A percentile compares a stretch with the other conserved stretches of the same genome.
Evolutionary conservation across 2,888 invertebrate genomes (phyloP).

Genomic region (Drosophila limbata): DNA sequence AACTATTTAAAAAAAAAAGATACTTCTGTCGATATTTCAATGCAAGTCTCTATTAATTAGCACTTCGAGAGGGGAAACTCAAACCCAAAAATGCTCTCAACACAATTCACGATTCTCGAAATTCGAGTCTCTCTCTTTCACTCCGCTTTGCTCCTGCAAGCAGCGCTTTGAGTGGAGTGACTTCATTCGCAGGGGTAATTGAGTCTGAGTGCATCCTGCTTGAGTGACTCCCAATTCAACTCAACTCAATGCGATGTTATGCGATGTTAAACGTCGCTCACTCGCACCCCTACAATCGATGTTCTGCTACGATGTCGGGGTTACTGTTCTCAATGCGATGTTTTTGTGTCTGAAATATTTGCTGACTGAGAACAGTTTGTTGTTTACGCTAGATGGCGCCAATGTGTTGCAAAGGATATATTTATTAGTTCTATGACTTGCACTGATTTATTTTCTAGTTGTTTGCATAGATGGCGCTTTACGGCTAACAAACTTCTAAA

Average conservation of each 20-base stretch:
- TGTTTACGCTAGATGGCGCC: constrained; percentile 50
- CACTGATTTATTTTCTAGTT: constrained; percentile 19
- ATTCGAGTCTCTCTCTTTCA: constrained; percentile 14
- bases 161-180: constrained; percentile 35
- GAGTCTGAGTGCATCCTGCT: constrained; percentile 46
- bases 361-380: constrained; percentile 47
- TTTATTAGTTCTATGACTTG: constrained; percentile 21
- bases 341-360: constrained; percentile 20
- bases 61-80: constrained; percentile 34
- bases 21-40: constrained; percentile 30
- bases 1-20: constrained; percentile 19
- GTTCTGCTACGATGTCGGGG: constrained; percentile 4
- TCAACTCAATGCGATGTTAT: constrained; percentile 11
- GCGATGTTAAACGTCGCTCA: constrained; percentile 7
- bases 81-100: constrained; percentile 17
- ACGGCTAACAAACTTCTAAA: neutral
- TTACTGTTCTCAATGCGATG: constrained; percentile 26
- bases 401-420: constrained; percentile 27
- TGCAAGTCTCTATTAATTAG: constrained; percentile 67
- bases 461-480: constrained; percentile 40
- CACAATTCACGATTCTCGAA: neutral
- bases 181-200: constrained; percentile 37
- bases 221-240: constrained; percentile 31
- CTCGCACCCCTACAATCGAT: constrained; percentile 7
- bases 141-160: constrained; percentile 41